Conservation (phyloP, 2,113 vertebrate species). For the Chelonoidis abingdonii region DNA sequence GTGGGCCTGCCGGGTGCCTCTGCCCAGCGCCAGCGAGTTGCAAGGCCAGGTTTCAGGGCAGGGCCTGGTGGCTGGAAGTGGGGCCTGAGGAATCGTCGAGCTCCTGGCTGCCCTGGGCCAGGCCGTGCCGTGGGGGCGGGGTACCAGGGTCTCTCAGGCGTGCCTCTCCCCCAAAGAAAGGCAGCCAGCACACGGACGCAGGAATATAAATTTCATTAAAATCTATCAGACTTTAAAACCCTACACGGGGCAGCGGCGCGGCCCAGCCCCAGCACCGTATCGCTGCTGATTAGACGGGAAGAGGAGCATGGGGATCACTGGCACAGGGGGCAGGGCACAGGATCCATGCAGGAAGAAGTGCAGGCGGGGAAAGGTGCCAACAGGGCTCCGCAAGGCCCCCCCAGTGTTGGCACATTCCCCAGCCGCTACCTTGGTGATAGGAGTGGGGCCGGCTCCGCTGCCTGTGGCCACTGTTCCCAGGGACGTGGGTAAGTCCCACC, state of each 20-base stretch:
- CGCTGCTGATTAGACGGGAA: constrained; percentile 72
- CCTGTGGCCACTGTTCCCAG: too few species aligned
- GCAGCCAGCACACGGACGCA: constrained; percentile 61
- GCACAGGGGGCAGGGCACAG: constrained; percentile 56
- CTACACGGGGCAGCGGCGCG: constrained; percentile 74
- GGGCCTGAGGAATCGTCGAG: too few species aligned
- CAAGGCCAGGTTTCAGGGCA: neutral
- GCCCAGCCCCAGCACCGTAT: constrained; percentile 64
- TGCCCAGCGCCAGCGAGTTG: too few species aligned
- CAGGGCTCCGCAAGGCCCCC: too few species aligned
- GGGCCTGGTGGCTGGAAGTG: too few species aligned
- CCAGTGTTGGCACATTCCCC: too few species aligned
- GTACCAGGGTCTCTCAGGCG: too few species aligned
- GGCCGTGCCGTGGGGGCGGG: neutral
- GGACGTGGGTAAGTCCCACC: too few species aligned
- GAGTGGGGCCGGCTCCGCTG: neutral
- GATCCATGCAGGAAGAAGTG: constrained; percentile 63
- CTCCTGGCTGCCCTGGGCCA: neutral
- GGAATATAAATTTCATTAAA: constrained; percentile 88
- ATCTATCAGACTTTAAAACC: constrained; percentile 81
- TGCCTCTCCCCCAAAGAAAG: constrained; percentile 38
- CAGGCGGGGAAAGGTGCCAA: neutral
- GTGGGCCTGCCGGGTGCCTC: too few species aligned
- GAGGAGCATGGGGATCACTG: constrained; percentile 2
- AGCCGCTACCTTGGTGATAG: too few species aligned